Evolutionary conservation across 2,888 invertebrate species (phyloP).

Genomic region (Callyntrura guangdongensis): DNA sequence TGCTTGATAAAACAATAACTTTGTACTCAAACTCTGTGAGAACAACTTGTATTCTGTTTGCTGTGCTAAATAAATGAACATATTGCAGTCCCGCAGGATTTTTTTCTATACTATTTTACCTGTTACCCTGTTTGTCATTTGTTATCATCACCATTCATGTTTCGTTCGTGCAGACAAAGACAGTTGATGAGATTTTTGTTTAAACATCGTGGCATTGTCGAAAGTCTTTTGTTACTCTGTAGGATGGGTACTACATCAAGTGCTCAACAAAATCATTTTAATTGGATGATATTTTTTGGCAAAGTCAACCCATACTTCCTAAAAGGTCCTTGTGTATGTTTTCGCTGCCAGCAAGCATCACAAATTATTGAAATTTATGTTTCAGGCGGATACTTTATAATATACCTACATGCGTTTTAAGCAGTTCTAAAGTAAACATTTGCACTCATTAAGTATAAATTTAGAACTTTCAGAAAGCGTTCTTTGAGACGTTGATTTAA

Average conservation of each 20-base stretch:
- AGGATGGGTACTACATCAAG: background rate
- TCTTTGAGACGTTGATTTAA: background rate
- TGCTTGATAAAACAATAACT: background rate
- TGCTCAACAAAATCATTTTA: slow-evolving; percentile 24
- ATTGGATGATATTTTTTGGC: slow-evolving; percentile 20
- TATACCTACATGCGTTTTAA: background rate
- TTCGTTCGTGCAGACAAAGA: slow-evolving; percentile 32
- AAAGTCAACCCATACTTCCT: background rate
- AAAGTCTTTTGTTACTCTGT: background rate
- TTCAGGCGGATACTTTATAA: slow-evolving; percentile 22
- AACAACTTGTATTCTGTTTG: background rate
- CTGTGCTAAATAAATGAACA: slow-evolving; percentile 35
- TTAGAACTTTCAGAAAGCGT: background rate
- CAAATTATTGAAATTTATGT: slow-evolving; percentile 31
- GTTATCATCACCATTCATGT: slow-evolving; percentile 14
- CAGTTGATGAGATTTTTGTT: slow-evolving; percentile 29
- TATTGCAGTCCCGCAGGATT: background rate
- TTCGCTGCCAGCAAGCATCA: background rate
- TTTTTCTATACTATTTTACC: background rate
- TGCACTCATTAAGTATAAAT: background rate
- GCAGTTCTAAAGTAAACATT: background rate
- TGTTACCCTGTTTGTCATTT: background rate
- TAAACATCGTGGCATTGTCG: slow-evolving; percentile 23
- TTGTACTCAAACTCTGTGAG: background rate
- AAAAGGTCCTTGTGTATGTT: background rate